A percentile compares a stretch with the other conserved stretches of the same genome.
Conservation (phyloP, 2,797 vertebrate genomes). For the Pogoniulus pusillus region DNA sequence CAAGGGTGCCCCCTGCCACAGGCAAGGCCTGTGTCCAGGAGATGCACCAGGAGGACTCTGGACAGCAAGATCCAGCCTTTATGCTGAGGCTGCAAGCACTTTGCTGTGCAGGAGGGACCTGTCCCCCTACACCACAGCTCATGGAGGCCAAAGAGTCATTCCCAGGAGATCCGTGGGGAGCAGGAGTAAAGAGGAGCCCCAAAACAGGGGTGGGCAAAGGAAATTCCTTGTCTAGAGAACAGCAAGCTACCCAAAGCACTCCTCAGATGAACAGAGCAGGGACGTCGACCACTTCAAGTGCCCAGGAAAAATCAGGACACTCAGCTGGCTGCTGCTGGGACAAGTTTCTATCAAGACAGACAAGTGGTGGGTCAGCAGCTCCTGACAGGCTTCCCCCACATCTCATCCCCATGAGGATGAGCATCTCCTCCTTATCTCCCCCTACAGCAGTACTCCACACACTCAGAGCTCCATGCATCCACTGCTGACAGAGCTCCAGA, state of each 20-base stretch:
- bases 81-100: not conserved
- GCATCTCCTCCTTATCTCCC: not conserved
- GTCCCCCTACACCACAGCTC: accelerated
- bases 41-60: not conserved
- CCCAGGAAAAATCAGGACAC: not conserved
- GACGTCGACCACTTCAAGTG: no score
- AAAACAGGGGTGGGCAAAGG: not conserved
- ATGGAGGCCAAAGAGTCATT: no score
- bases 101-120: not conserved
- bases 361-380: not conserved
- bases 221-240: not conserved
- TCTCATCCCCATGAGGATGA: not conserved
- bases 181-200: not conserved
- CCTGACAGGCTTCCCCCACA: not conserved
- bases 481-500: not conserved
- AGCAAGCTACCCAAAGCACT: not conserved
- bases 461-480: not conserved
- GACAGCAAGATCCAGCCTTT: not conserved
- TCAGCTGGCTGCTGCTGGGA: not conserved
- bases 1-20: not conserved
- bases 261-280: not conserved
- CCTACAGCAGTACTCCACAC: not conserved
- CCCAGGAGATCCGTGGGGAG: not conserved
- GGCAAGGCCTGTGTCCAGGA: not conserved
- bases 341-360: not conserved